A percentile compares a stretch with the other conserved stretches of the same genome.
Evolutionary conservation across 2,888 invertebrate species (phyloP).

Genomic region (Drosophila lacicola): DNA sequence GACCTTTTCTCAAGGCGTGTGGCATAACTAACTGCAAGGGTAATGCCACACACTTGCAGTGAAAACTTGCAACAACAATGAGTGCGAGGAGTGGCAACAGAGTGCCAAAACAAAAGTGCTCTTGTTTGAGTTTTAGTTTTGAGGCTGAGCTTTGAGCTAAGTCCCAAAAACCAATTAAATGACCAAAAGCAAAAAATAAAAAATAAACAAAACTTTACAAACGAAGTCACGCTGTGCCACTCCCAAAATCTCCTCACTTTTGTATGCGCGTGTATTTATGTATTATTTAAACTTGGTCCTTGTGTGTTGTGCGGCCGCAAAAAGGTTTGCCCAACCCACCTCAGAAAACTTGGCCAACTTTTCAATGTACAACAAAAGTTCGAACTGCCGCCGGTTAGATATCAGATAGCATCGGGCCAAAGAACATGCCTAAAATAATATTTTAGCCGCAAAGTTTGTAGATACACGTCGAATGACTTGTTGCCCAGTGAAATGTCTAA

Average conservation of each 20-base stretch:
- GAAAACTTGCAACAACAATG: slow-evolving; percentile 19
- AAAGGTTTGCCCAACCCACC: slow-evolving; percentile 27
- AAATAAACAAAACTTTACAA: slow-evolving; percentile 47
- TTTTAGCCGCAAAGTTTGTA: slow-evolving; percentile 29
- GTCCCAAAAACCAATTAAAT: slow-evolving; percentile 53
- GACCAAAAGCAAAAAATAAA: slow-evolving; percentile 40
- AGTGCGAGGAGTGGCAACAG: neutral
- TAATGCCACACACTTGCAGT: slow-evolving; percentile 30
- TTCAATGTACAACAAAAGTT: slow-evolving; percentile 22
- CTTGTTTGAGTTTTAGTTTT: slow-evolving; percentile 20
- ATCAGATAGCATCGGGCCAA: slow-evolving; percentile 7
- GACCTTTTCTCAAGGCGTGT: slow-evolving; percentile 26
- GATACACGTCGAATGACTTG: slow-evolving; percentile 54
- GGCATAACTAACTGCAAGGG: slow-evolving; percentile 24
- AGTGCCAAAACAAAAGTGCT: slow-evolving; percentile 24
- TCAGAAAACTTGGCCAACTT: slow-evolving; percentile 16
- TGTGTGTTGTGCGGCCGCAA: slow-evolving; percentile 25
- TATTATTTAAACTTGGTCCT: slow-evolving; percentile 29
- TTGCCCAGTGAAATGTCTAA: slow-evolving; percentile 50
- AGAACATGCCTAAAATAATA: slow-evolving; percentile 42
- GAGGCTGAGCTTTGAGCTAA: slow-evolving; percentile 15
- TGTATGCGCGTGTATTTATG: neutral
- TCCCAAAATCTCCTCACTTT: neutral
- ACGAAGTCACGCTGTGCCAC: slow-evolving; percentile 11
- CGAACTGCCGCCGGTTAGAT: slow-evolving; percentile 12